These are phyloP conservation scores for Vesta saturnalis DNA, from an alignment of 2,888 invertebrate genomes.

Conservation along the genomic window DNA sequence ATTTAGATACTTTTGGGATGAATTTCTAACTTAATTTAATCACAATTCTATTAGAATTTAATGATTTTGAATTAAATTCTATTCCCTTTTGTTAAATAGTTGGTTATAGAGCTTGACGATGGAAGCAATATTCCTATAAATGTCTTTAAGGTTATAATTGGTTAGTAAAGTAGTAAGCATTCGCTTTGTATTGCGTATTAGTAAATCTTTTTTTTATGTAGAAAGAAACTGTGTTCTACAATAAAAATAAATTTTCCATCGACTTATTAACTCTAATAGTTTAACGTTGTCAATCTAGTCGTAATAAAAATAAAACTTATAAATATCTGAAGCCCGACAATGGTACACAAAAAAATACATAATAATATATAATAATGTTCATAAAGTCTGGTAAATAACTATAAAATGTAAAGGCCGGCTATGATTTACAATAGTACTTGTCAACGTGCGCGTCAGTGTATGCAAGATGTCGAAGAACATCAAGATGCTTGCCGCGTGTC, in stretches of 20 bases:
- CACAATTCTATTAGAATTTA: too few relatives aligned
- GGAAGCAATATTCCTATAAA: too few relatives aligned
- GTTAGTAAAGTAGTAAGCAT: neutral
- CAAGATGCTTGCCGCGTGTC: slow-evolving; percentile 46
- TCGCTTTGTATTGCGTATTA: neutral
- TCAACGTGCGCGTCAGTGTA: slow-evolving; percentile 44
- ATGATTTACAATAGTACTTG: slow-evolving; percentile 47
- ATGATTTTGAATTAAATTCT: too few relatives aligned
- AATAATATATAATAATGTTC: slow-evolving; percentile 44
- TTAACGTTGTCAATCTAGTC: slow-evolving; percentile 4
- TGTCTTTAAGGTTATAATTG: neutral
- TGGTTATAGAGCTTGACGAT: too few relatives aligned
- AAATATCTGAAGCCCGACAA: slow-evolving; percentile 22
- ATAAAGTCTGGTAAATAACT: slow-evolving; percentile 40
- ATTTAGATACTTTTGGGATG: too few relatives aligned
- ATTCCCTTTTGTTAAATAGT: too few relatives aligned
- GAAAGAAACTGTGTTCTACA: neutral
- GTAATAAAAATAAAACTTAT: slow-evolving; percentile 13
- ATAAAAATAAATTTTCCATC: neutral
- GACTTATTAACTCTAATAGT: slow-evolving; percentile 13
- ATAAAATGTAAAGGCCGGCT: slow-evolving; percentile 35
- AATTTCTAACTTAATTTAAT: too few relatives aligned
- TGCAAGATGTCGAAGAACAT: slow-evolving; percentile 40
- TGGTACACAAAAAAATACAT: slow-evolving; percentile 29
- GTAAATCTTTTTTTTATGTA: neutral